Evolutionary conservation across 2,888 invertebrate genomes (phyloP).

Genomic region (Athalia circularis): DNA sequence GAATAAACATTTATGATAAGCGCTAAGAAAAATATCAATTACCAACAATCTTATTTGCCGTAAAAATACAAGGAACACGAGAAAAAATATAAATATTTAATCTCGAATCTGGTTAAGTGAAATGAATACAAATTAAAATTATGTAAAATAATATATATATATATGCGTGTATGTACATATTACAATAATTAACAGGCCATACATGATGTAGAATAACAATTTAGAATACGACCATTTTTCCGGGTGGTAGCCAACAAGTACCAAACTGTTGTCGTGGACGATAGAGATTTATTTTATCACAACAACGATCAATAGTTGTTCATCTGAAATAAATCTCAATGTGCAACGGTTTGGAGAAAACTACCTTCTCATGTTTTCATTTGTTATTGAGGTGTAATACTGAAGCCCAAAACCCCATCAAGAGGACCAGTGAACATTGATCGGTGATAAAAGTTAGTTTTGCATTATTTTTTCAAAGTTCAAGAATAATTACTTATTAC

Average conservation of each 20-base stretch:
- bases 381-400: slow-evolving; percentile 62
- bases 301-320: slow-evolving; percentile 22
- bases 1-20: slow-evolving; percentile 6
- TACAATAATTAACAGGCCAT: slow-evolving; percentile 63
- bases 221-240: slow-evolving; percentile 48
- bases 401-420: slow-evolving; percentile 61
- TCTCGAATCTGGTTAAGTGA: slow-evolving; percentile 14
- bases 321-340: slow-evolving; percentile 50
- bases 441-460: slow-evolving; percentile 15
- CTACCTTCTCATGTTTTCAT: slow-evolving; percentile 49
- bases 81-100: slow-evolving; percentile 11
- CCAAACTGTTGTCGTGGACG: slow-evolving; percentile 47
- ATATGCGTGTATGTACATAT: slow-evolving; percentile 54
- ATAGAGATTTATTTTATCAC: slow-evolving; percentile 35
- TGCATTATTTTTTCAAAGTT: slow-evolving; percentile 45
- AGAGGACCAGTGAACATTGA: slow-evolving; percentile 18
- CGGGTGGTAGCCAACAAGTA: slow-evolving; percentile 3
- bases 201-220: slow-evolving; percentile 53
- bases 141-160: slow-evolving; percentile 66
- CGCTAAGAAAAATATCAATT: slow-evolving; percentile 21
- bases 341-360: slow-evolving; percentile 49
- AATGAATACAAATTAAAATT: slow-evolving; percentile 62
- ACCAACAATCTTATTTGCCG: slow-evolving; percentile 15
- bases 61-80: slow-evolving; percentile 33
- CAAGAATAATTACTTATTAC: slow-evolving; percentile 45